Evolutionary conservation across 2,888 invertebrate genomes (phyloP), one percentile per base, ranked within the genome.

Genomic region (Disparrhopalites patrizii): DNA sequence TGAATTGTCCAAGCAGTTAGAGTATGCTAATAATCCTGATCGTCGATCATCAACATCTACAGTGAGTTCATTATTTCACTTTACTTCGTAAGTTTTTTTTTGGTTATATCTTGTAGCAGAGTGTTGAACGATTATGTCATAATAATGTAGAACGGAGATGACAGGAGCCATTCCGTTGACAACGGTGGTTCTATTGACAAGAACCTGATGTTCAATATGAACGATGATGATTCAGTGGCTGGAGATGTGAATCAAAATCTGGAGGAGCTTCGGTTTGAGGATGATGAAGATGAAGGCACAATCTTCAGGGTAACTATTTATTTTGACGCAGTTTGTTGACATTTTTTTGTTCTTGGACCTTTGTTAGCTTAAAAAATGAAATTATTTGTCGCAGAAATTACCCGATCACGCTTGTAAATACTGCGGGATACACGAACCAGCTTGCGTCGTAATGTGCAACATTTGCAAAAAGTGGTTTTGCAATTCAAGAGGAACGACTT

Each of bases 391-490:
- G 65, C 86, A 90, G 78, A 92, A 96, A 79, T 81, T 97, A 69
- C 97, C 98, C 1, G 89, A 91, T 73, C 94, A 96, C 83, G 98
- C 98, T 0, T 98, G 98, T 85, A 95, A 96, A 79, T 99, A 99
- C 79, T 99, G 99, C 81, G 98, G 98, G 55, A 96, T 99, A 72
- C 96, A 97, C 79, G 97, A 98, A 79, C 96, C 95, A 0, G 87
- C 91, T 71, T 94, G 93, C 76, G 99, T 99, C 43, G 96, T 98
- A 63, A 93, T 93, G 89, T 99, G 99, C 81, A 97, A 97, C 79
- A 86, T 92, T 68, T 99, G 99, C 79, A 95, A 94, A 79, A 97
- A 98, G 79, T 99, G 99, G 99, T 99, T 99, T 79, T 99, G 99
- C 80, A 99, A 99, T 83, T 98, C 97, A 1, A 86, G 97, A 66